Percentiles rank a stretch among this genome's conserved stretches.
These are phyloP conservation scores for Antennarius maculatus DNA, from an alignment of 2,797 vertebrate genomes.

Conservation along the genomic window DNA sequence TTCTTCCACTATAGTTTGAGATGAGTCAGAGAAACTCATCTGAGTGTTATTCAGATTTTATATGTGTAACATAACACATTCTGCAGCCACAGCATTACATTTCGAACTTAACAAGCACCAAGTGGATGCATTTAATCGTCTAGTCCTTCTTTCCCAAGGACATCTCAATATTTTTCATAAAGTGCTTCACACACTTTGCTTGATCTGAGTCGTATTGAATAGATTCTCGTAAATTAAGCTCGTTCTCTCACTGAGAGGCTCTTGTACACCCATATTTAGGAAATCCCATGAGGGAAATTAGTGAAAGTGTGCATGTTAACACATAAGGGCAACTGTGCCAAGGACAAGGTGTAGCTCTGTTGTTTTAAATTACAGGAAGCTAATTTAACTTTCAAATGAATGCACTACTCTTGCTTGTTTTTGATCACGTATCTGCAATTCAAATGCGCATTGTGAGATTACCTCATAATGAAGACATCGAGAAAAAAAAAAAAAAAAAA, in stretches of 20 bases:
- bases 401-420: not conserved
- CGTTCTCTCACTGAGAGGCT: conserved; percentile 10
- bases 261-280: conserved; percentile 16
- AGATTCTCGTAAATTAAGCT: conserved; percentile 21
- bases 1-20: not conserved
- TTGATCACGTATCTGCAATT: conserved; percentile 48
- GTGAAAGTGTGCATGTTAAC: conserved; percentile 30
- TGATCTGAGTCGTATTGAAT: conserved; percentile 38
- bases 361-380: conserved; percentile 15
- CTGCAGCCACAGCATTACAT: conserved; percentile 5
- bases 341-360: conserved; percentile 38
- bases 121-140: conserved; percentile 32
- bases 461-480: conserved; percentile 12
- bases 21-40: not conserved
- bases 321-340: conserved; percentile 24
- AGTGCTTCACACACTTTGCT: conserved; percentile 23
- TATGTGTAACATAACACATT: not conserved
- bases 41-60: conserved; percentile 1
- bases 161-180: conserved; percentile 31
- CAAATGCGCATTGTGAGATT: conserved; percentile 21
- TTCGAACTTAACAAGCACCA: conserved; percentile 42
- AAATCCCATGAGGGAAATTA: conserved; percentile 50
- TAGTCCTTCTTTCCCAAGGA: conserved; percentile 46
- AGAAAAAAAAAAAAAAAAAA: not conserved
- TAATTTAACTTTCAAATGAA: conserved; percentile 16